These are phyloP conservation scores for Danaus plexippus DNA, from an alignment of 1,140 invertebrate species.

Conservation along the genomic window DNA sequence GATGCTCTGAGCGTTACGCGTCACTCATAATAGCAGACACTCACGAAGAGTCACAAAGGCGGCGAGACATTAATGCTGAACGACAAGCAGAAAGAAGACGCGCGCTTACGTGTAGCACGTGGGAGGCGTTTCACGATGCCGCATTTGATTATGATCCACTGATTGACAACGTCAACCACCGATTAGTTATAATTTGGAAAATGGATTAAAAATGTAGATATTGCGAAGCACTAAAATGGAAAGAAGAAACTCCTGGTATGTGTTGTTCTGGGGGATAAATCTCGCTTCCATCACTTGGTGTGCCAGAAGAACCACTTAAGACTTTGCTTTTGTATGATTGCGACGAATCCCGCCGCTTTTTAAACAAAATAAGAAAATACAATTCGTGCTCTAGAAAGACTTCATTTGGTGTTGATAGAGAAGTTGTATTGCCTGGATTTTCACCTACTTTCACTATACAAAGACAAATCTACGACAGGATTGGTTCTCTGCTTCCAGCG, in stretches of 20 bases:
- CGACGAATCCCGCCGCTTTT: too few relatives aligned
- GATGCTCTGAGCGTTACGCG: slow-evolving; percentile 21
- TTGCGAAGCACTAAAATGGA: slow-evolving; percentile 43
- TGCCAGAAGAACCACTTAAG: slow-evolving; percentile 30
- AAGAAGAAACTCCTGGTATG: slow-evolving; percentile 29
- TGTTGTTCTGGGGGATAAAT: slow-evolving; percentile 32
- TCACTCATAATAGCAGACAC: slow-evolving; percentile 3
- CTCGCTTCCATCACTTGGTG: slow-evolving; percentile 24
- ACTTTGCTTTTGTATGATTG: slow-evolving; percentile 26
- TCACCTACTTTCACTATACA: slow-evolving; percentile 54
- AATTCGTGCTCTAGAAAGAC: slow-evolving; percentile 53
- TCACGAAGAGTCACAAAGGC: slow-evolving; percentile 13
- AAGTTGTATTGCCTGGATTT: slow-evolving; percentile 28
- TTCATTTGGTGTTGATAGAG: slow-evolving; percentile 47
- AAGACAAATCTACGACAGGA: slow-evolving; percentile 60
- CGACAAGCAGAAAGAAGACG: slow-evolving; percentile 20
- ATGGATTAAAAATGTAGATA: slow-evolving; percentile 27
- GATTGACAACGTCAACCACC: slow-evolving; percentile 21
- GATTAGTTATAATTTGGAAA: slow-evolving; percentile 22
- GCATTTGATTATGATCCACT: slow-evolving; percentile 29
- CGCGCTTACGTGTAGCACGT: slow-evolving; percentile 20
- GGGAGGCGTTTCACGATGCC: slow-evolving; percentile 25
- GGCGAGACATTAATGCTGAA: slow-evolving; percentile 19
- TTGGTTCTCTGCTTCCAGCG: slow-evolving; percentile 44
- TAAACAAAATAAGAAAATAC: too few relatives aligned